Evolutionary conservation across 1,140 invertebrate genomes (phyloP), one percentile per base, ranked within the genome.

Genomic region (Papilio polyxenes): DNA sequence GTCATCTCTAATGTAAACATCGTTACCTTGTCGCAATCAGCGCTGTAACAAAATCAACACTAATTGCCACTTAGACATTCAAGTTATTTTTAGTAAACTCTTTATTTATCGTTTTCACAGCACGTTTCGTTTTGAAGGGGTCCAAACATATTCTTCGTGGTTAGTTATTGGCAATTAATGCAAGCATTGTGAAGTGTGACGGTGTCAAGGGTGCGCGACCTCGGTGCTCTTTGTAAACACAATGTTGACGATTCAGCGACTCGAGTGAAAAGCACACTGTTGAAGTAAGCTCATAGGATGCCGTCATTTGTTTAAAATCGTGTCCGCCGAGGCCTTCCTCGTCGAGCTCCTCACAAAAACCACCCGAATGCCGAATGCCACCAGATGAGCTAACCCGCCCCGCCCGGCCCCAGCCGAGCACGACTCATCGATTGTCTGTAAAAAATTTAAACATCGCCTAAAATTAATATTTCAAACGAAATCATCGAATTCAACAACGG

Each of bases 341-440:
- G 85, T 83, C 87, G 83, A 86, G 82, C 85, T 83, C 84, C 85
- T 89, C 90, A 93, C 90, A 94, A 94, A 94, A 94, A 94, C 91
- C 87, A 90, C 91, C 92, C 89, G 90, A 93, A 93, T 91, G 91
- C 86, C 88, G 56, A 59, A 59, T 59, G 56, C 56, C 92, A 83
- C 85, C 91, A 89, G 91, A 94, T 94, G 92, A 94, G 90, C 92
- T 93, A 94, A 94, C 91, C 87, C 90, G 91, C 89, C 90, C 91
- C 89, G 91, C 89, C 84, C 86, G 83, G 90, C 92, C 89, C 91
- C 91, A 88, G 90, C 89, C 83, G 87, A 83, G 90, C 92, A 93
- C 92, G 92, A 93, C 86, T 94, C 91, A 91, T 91, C 91, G 88
- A 91, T 92, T 91, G 87, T 86, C 87, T 83, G 87, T 91, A 92